These are phyloP conservation scores for Temnothorax rugatulus DNA, from an alignment of 2,888 invertebrate genomes.

Conservation along the genomic window DNA sequence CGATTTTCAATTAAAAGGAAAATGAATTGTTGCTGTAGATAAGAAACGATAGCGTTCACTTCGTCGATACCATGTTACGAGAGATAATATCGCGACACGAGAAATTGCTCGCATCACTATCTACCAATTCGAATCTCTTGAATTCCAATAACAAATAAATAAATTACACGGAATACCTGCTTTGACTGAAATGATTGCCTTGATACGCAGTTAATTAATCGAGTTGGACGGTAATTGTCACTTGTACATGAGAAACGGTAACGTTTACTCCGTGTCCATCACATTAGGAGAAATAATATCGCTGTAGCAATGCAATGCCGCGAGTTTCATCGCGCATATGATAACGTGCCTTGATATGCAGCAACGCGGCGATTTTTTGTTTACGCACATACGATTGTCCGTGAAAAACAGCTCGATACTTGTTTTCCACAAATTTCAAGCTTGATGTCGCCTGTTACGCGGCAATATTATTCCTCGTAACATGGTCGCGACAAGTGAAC, in stretches of 20 bases:
- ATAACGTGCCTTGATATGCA: constrained; percentile 7
- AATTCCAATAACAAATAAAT: constrained; percentile 12
- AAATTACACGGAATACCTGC: not conserved
- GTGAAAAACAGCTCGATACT: not conserved
- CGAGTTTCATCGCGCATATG: not conserved
- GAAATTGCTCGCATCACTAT: not conserved
- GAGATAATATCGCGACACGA: constrained; percentile 4
- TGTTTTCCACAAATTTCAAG: constrained; percentile 23
- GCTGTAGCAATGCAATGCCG: not conserved
- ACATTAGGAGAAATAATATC: not conserved
- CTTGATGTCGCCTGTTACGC: not conserved
- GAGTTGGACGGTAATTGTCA: not conserved
- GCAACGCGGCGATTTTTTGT: not conserved
- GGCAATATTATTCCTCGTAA: constrained; percentile 15
- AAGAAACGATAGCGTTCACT: not conserved
- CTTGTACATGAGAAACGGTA: not conserved
- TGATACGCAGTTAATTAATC: not conserved
- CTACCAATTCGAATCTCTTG: not conserved
- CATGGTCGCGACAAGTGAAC: not conserved
- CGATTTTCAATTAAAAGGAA: not conserved
- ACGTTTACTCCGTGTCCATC: not conserved
- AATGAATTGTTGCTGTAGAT: not conserved
- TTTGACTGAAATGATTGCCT: not conserved
- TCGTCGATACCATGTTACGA: not conserved
- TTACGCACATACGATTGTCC: not conserved